A percentile compares a stretch with the other conserved stretches of the same genome.
Evolutionary conservation across 2,888 invertebrate species (phyloP).

Genomic region (Drosophila planitibia): DNA sequence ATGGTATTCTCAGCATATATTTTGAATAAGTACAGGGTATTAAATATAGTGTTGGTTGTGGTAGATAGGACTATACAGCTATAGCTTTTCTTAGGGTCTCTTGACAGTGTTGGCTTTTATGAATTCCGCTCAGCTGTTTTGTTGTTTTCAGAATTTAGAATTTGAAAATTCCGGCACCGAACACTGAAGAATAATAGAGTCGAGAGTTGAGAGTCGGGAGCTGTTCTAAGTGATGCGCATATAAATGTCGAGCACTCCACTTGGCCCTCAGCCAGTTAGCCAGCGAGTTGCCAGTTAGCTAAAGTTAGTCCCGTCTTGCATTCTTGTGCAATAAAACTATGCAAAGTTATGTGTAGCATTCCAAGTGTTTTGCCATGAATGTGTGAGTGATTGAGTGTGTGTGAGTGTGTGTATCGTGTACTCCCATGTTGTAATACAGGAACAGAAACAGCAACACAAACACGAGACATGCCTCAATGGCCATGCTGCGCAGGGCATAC

Average conservation of each 20-base stretch:
- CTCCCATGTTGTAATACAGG: slow-evolving; percentile 53
- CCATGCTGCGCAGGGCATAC: slow-evolving; percentile 28
- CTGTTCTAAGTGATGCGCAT: slow-evolving; percentile 80
- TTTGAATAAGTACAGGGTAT: slow-evolving; percentile 29
- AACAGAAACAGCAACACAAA: slow-evolving; percentile 27
- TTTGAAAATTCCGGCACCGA: slow-evolving; percentile 37
- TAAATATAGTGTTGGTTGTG: not conserved
- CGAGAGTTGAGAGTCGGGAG: slow-evolving; percentile 18
- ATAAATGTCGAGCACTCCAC: slow-evolving; percentile 78
- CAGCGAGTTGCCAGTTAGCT: slow-evolving; percentile 36
- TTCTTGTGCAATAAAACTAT: slow-evolving; percentile 79
- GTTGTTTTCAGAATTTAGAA: slow-evolving; percentile 60
- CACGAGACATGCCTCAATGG: slow-evolving; percentile 15
- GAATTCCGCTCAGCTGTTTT: slow-evolving; percentile 75
- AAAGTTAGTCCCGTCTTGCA: slow-evolving; percentile 45
- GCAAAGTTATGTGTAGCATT: slow-evolving; percentile 81
- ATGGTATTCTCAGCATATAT: not conserved
- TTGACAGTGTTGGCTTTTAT: slow-evolving; percentile 56
- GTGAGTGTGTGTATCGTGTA: slow-evolving; percentile 21
- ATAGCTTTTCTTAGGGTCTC: slow-evolving; percentile 26
- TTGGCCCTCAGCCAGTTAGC: slow-evolving; percentile 63
- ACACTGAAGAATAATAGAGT: slow-evolving; percentile 19
- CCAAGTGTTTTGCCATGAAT: slow-evolving; percentile 29
- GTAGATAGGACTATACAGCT: not conserved
- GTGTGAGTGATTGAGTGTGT: slow-evolving; percentile 20